Percentiles rank a stretch among this genome's conserved stretches.
phyloP scores from a whole-genome alignment of 2,113 vertebrate species.

The Chloebia gouldiae region DNA sequence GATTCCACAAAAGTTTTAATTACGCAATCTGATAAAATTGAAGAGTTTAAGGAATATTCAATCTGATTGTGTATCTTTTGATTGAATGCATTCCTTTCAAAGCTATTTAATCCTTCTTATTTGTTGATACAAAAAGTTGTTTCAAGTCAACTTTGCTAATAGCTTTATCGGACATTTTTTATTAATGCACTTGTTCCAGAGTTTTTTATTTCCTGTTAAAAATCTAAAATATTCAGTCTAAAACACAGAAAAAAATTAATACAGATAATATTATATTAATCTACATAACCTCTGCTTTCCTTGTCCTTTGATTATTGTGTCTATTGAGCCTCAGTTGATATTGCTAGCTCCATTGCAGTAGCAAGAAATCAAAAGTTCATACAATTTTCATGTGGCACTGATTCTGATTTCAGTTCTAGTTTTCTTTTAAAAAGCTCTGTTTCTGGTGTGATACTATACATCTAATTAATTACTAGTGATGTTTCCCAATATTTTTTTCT shows the following conservation, averaged over 20 bases:
- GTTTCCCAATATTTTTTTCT: not conserved
- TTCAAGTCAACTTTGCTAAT: not conserved
- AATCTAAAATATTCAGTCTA: not conserved
- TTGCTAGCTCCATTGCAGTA: not conserved
- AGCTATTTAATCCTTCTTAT: not conserved
- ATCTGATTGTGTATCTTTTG: fast-evolving
- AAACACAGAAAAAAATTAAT: not conserved
- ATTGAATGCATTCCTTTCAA: not conserved
- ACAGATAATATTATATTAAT: not conserved
- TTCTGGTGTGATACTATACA: not conserved
- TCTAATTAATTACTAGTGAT: not conserved
- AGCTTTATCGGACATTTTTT: not conserved
- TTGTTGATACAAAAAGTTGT: not conserved
- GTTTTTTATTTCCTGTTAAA: not conserved
- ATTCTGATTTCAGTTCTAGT: not conserved
- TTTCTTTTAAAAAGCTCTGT: not conserved
- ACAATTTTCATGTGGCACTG: not conserved
- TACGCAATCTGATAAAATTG: not conserved
- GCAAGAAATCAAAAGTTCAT: not conserved
- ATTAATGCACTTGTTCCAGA: not conserved
- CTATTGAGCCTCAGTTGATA: not conserved
- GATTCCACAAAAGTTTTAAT: not conserved
- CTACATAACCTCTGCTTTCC: not conserved
- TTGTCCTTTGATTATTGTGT: not conserved
- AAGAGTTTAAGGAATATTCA: not conserved